Evolutionary conservation across 2,888 invertebrate species (phyloP).

Genomic region (Ornithoptera alexandrae): DNA sequence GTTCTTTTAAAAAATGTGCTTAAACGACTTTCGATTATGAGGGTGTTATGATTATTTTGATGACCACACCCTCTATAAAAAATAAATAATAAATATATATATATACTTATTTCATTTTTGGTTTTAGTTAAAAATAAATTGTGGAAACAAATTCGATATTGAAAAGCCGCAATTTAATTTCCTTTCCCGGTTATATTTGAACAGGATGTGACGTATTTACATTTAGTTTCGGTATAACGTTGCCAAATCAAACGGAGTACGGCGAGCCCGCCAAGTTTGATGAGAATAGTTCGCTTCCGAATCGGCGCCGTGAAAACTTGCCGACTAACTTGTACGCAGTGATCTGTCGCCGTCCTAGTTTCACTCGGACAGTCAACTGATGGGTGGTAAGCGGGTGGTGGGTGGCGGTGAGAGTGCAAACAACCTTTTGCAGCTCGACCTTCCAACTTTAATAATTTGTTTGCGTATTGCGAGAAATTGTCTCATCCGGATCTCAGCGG

Average conservation of each 20-base stretch:
- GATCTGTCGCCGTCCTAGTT: constrained; percentile 6
- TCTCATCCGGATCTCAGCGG: background rate
- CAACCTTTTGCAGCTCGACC: background rate
- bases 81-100: too few relatives aligned
- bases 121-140: too few relatives aligned
- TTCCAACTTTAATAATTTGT: background rate
- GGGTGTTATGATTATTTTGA: too few relatives aligned
- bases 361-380: constrained; percentile 5
- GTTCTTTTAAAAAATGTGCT: too few relatives aligned
- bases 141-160: too few relatives aligned
- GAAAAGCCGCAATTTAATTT: too few relatives aligned
- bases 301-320: constrained; percentile 2
- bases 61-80: too few relatives aligned
- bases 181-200: too few relatives aligned
- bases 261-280: constrained; percentile 4
- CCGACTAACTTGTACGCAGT: background rate
- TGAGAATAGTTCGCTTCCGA: constrained; percentile 11
- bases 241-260: constrained; percentile 3
- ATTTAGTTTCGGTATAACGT: background rate
- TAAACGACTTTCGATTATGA: too few relatives aligned
- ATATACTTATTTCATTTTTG: too few relatives aligned
- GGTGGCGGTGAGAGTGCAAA: background rate
- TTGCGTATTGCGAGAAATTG: background rate
- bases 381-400: background rate
- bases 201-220: too few relatives aligned